Evolutionary conservation across 1,140 invertebrate genomes (phyloP), one percentile per base, ranked within the genome.

Genomic region (Euborellia annulipes): DNA sequence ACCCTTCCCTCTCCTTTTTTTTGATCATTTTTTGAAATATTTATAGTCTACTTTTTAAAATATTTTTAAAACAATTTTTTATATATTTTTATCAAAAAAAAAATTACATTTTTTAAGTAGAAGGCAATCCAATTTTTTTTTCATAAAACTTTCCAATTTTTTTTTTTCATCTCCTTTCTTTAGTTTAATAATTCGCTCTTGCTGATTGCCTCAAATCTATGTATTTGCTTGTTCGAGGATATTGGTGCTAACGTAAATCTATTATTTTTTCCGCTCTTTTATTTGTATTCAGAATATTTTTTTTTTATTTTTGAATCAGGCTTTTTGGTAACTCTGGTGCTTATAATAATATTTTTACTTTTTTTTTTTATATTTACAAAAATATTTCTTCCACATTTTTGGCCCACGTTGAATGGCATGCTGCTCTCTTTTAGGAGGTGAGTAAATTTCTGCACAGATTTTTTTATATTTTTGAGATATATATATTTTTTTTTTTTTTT

Each of bases 401-500:
- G 23, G 23, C 23, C 50, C 46, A 48, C 57, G 57, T 61, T 62
- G 60, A 55, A 60, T 63, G 63, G 60, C 63, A 66, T 66, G 65
- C 57, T 61, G 63, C 56, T 27, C 58, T 62, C 57, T 58, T 55
- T n/a, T 60, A 65, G 63, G 63, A 65, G 63, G 63, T 65, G 61
- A 65, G 63, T 64, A 58, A 36, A 27, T 27, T 27, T 27, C 23
- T 27, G 23, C 54, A 54, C 52, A 59, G 54, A 55, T 30, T 38
- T 38, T 16, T 38, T 38, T 18, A 14, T 18, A 38, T 7, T 18
- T 38, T 18, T 18, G n/a, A n/a, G n/a, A n/a, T n/a, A n/a, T n/a
- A n/a, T n/a, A 6, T 14, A 38, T 38, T 38, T 7, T n/a, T 41
- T 22, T 16, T 22, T 22, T 41, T 41, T 6, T 20, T 19, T n/a